Evolutionary conservation across 2,113 vertebrate species (phyloP), one percentile per base, ranked within the genome.

Genomic region (Baryphthengus martii): DNA sequence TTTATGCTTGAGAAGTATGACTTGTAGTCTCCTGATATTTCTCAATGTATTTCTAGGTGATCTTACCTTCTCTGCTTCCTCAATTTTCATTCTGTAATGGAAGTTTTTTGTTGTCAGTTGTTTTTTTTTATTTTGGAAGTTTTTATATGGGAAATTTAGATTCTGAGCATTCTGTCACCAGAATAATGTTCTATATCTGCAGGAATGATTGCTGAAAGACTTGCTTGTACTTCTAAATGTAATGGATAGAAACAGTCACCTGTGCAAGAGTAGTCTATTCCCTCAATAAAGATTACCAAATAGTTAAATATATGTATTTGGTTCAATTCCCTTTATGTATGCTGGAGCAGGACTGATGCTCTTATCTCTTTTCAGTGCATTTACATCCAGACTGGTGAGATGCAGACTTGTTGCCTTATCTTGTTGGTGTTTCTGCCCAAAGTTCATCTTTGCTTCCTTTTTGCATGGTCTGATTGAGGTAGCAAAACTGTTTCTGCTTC

Each of bases 381-480:
- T 28, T 7, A 16, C 31, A 31, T 15, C 24, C 13, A 40, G 1
- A 1, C 14, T 14, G 11, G 17, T 58, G 13, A 58, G n/a, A 62
- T 58, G 29, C 10, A 76, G 31, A 9, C 6, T 62, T 62, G 5
- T 47, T 40, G 16, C 11, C 7, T 24, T 29, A 29, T 31, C 8
- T 40, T 76, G 0, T 25, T 59, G 16, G 3, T 66, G 17, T 70
- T 81, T 66, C 50, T 90, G 62, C 10, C 7, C 5, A 5, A 68
- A 50, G 53, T 2, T 26, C 29, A 63, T 26, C 28, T 65, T n/a
- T 3, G 3, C 26, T 90, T 61, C 11, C 3, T 59, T 62, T 72
- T 52, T 55, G 9, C 12, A 0, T 28, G 13, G 4, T 40, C 26
- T 18, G 18, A 0, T 13, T 17, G 31, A 65, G 26, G 11, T 4